Conservation (phyloP, 2,113 vertebrate genomes). For the Cyanistes caeruleus region DNA sequence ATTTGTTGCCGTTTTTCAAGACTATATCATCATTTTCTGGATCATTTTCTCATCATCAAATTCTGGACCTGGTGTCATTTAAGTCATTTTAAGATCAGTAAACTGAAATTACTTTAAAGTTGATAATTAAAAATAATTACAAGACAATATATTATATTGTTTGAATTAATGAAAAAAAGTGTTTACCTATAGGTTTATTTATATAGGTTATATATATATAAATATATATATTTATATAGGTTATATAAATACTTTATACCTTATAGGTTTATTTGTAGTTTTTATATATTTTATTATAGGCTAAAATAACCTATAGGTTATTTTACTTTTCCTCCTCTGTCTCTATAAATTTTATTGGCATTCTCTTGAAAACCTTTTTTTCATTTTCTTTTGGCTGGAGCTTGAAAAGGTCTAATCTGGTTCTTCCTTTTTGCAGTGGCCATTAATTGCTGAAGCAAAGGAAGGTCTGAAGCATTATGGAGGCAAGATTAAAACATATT, state of each 20-base stretch:
- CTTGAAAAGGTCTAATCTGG: neutral
- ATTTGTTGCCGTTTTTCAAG: neutral
- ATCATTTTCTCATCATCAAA: too few species aligned
- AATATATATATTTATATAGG: too few species aligned
- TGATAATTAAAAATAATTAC: neutral
- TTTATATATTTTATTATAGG: too few species aligned
- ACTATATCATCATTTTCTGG: too few species aligned
- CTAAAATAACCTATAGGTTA: neutral
- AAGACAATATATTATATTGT: neutral
- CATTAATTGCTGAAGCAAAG: neutral
- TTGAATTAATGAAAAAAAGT: neutral
- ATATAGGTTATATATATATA: too few species aligned
- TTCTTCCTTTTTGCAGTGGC: neutral
- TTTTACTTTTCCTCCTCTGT: neutral
- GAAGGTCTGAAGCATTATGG: neutral
- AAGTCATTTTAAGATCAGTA: neutral
- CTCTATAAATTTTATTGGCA: neutral
- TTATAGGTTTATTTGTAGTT: too few species aligned
- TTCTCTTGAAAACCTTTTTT: neutral
- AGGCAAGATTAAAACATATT: neutral
- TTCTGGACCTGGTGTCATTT: neutral
- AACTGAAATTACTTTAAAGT: neutral
- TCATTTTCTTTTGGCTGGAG: neutral
- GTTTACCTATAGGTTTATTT: neutral
- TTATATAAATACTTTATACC: too few species aligned